These are phyloP conservation scores for Drosophila sordidapex DNA, from an alignment of 2,888 invertebrate species.

Conservation along the genomic window DNA sequence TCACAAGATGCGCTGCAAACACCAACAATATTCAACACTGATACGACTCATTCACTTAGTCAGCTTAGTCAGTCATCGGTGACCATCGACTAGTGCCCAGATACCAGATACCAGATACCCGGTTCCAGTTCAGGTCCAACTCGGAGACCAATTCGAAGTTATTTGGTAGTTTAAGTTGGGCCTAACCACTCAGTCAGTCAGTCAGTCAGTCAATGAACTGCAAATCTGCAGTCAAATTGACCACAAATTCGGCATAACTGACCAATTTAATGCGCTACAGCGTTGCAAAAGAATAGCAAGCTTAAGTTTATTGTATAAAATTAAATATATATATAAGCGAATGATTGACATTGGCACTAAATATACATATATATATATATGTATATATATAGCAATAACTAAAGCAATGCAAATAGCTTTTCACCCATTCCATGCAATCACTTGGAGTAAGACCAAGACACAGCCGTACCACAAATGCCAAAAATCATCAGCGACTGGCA, in stretches of 20 bases:
- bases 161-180: slow-evolving; percentile 54
- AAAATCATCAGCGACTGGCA: slow-evolving; percentile 5
- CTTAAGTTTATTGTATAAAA: neutral
- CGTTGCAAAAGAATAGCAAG: neutral
- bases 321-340: neutral
- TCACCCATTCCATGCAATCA: neutral
- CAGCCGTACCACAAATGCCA: slow-evolving; percentile 11
- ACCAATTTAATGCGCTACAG: slow-evolving; percentile 36
- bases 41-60: slow-evolving; percentile 76
- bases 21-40: slow-evolving; percentile 37
- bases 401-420: neutral
- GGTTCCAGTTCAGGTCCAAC: slow-evolving; percentile 12
- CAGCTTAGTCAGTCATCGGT: slow-evolving; percentile 37
- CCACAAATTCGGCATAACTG: slow-evolving; percentile 28
- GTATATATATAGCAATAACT: neutral
- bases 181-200: slow-evolving; percentile 47
- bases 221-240: slow-evolving; percentile 56
- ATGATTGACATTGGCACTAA: neutral
- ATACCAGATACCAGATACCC: slow-evolving; percentile 19
- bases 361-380: neutral
- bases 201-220: slow-evolving; percentile 74
- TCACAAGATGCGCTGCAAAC: slow-evolving; percentile 47
- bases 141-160: slow-evolving; percentile 28
- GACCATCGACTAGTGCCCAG: slow-evolving; percentile 22
- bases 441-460: neutral